Percentiles rank a stretch among this genome's conserved stretches.
These are phyloP conservation scores for Indicator indicator DNA, from an alignment of 2,113 vertebrate species.

Conservation along the genomic window DNA sequence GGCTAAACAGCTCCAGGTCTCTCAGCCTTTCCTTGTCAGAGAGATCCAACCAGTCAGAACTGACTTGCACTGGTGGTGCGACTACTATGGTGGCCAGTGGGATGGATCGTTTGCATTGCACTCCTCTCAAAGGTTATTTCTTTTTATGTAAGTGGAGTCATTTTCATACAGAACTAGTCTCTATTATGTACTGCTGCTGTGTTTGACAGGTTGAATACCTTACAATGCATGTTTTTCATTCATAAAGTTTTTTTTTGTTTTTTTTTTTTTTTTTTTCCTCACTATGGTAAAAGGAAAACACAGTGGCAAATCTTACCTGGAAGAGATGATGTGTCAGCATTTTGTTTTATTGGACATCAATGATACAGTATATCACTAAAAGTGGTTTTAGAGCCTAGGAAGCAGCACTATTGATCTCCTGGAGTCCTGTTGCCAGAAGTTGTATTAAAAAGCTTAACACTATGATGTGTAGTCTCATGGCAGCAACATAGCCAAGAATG, in stretches of 20 bases:
- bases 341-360: slow-evolving; percentile 53
- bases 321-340: slow-evolving; percentile 18
- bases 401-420: slow-evolving; percentile 64
- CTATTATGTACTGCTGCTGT: neutral
- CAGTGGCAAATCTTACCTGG: neutral
- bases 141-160: neutral
- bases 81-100: neutral
- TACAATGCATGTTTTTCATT: neutral
- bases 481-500: neutral
- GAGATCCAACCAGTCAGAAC: too few species aligned
- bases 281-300: neutral
- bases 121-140: neutral
- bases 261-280: neutral
- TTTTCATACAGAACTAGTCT: neutral
- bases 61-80: neutral
- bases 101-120: neutral
- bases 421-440: slow-evolving; percentile 50
- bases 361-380: slow-evolving; percentile 52
- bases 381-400: slow-evolving; percentile 61
- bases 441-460: slow-evolving; percentile 48
- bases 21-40: too few species aligned
- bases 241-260: neutral
- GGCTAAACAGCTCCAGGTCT: too few species aligned
- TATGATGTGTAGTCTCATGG: neutral
- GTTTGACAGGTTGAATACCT: neutral